Conservation (phyloP, 2,113 vertebrate genomes). For the Pseudorasbora parva region DNA sequence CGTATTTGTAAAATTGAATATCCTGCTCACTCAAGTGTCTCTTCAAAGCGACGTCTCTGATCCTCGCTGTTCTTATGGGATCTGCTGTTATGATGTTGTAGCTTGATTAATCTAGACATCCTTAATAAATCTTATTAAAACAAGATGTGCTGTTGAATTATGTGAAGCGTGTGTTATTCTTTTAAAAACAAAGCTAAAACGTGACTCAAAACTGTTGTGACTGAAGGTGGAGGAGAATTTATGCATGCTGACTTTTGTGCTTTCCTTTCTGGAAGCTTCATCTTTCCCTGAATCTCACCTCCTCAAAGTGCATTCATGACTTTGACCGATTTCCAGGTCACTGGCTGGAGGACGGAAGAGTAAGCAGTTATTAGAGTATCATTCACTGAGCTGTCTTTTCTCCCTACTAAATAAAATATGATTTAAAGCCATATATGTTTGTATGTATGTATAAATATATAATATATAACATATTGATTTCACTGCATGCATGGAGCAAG, state of each 20-base stretch:
- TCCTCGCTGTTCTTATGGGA: neutral
- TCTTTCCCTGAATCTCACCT: neutral
- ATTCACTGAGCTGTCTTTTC: neutral
- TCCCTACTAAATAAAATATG: neutral
- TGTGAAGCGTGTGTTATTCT: neutral
- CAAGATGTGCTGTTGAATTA: neutral
- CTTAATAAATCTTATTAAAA: neutral
- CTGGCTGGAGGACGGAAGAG: neutral
- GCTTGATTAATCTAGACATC: constrained; percentile 4
- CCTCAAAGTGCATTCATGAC: neutral
- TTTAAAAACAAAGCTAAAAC: neutral
- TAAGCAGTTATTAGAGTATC: neutral
- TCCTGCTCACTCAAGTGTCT: neutral
- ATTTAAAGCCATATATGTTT: too few relatives aligned
- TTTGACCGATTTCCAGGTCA: neutral
- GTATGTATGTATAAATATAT: too few relatives aligned
- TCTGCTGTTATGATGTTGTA: neutral
- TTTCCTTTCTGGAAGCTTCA: neutral
- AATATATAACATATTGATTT: too few relatives aligned
- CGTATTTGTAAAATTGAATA: neutral
- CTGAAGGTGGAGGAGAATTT: neutral
- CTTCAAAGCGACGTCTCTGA: neutral
- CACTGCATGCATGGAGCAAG: too few relatives aligned
- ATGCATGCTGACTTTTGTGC: neutral
- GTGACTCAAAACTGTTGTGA: neutral